A percentile compares a stretch with the other conserved stretches of the same genome.
phyloP scores from a whole-genome alignment of 1,140 invertebrate genomes.

The Drosophila pachea region DNA sequence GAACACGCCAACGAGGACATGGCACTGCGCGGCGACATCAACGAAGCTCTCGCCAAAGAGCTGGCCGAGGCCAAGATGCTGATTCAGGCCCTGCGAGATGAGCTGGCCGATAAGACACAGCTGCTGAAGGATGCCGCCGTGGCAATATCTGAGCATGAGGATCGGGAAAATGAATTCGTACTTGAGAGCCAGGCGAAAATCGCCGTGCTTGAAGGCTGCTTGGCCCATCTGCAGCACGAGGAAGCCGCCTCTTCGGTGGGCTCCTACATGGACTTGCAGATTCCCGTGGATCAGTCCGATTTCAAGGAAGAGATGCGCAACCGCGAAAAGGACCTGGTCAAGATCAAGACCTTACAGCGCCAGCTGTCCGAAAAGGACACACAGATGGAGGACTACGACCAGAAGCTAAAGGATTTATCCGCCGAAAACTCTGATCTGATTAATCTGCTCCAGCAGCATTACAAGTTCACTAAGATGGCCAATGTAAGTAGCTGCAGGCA shows the following conservation, averaged over 20 bases:
- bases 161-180: neutral
- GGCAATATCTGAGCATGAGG: conserved; percentile 5
- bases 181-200: neutral
- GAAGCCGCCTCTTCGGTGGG: too few species aligned
- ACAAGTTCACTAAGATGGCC: neutral
- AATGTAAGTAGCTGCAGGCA: neutral
- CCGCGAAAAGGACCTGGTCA: too few species aligned
- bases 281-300: too few species aligned
- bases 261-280: too few species aligned
- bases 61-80: neutral
- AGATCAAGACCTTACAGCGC: too few species aligned
- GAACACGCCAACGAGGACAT: neutral
- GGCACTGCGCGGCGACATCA: neutral
- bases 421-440: neutral
- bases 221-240: neutral
- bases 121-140: neutral
- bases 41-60: neutral
- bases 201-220: neutral
- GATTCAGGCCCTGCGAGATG: neutral
- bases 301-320: too few species aligned
- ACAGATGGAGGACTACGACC: neutral
- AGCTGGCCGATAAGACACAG: neutral
- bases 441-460: neutral
- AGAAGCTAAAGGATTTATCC: neutral
- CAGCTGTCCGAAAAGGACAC: too few species aligned